phyloP scores from a whole-genome alignment of 2,888 invertebrate genomes.

The Hanleya hanleyi region DNA sequence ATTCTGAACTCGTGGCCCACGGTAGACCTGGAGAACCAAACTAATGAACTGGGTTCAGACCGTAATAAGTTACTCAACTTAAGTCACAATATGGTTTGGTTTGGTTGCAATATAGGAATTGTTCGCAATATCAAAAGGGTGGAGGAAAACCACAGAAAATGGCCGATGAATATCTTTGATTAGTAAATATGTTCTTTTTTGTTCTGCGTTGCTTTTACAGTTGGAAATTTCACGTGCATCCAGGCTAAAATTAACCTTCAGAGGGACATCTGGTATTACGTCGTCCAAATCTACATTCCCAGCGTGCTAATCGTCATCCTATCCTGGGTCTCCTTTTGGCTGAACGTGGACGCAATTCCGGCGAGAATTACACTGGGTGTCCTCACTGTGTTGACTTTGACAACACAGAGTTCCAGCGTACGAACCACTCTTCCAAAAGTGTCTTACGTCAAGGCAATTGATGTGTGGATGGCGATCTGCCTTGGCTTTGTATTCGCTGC shows the following conservation, averaged over 20 bases:
- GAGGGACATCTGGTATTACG: constrained; percentile 4
- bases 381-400: not conserved
- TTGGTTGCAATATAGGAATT: no score
- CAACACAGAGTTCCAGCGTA: not conserved
- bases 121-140: no score
- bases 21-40: no score
- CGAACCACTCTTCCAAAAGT: constrained; percentile 17
- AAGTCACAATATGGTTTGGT: no score
- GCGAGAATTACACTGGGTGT: not conserved
- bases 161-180: no score
- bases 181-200: no score
- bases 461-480: constrained; percentile 16
- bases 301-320: constrained; percentile 1
- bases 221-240: not conserved
- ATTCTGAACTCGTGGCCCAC: no score
- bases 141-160: no score
- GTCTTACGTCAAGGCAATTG: constrained; percentile 20
- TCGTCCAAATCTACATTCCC: constrained; percentile 2
- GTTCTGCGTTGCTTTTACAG: not conserved
- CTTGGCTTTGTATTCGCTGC: not conserved
- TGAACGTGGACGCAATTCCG: not conserved
- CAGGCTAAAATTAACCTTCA: not conserved
- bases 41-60: no score
- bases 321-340: constrained; percentile 2
- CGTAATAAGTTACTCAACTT: no score